phyloP scores from a whole-genome alignment of 1,140 invertebrate genomes.

The Daktulosphaira vitifoliae region DNA sequence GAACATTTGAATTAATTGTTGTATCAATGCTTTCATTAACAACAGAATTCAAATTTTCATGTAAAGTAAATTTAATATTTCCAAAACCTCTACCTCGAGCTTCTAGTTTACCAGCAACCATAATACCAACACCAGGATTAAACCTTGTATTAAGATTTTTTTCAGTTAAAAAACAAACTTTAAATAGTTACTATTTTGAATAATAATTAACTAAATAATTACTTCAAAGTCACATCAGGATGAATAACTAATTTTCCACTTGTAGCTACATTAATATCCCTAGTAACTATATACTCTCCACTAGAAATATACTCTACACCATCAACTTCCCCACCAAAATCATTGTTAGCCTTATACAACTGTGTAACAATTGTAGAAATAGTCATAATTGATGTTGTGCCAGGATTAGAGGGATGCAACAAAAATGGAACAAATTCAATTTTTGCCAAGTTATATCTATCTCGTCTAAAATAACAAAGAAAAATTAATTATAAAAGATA shows the following conservation, averaged over 20 bases:
- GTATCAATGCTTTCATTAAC: slow-evolving; percentile 48
- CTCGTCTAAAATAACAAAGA: slow-evolving; percentile 54
- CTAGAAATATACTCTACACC: slow-evolving; percentile 65
- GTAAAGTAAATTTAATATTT: slow-evolving; percentile 67
- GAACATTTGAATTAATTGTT: slow-evolving; percentile 52
- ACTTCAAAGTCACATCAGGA: slow-evolving; percentile 72
- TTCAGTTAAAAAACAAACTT: slow-evolving; percentile 37
- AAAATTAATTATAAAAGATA: neutral
- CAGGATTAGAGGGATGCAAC: slow-evolving; percentile 71
- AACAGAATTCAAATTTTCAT: slow-evolving; percentile 56
- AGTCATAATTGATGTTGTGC: slow-evolving; percentile 62
- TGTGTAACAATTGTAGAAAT: slow-evolving; percentile 65
- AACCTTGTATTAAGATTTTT: slow-evolving; percentile 48
- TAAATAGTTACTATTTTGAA: neutral
- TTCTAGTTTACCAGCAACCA: slow-evolving; percentile 85
- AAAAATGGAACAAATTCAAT: slow-evolving; percentile 78
- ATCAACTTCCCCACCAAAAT: slow-evolving; percentile 81
- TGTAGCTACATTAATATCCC: slow-evolving; percentile 84
- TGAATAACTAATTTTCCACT: slow-evolving; percentile 76
- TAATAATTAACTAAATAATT: slow-evolving; percentile 37
- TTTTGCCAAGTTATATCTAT: slow-evolving; percentile 83
- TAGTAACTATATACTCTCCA: slow-evolving; percentile 75
- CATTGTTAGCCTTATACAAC: slow-evolving; percentile 7
- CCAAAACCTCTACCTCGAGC: slow-evolving; percentile 66
- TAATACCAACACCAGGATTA: slow-evolving; percentile 87